Conservation (phyloP, 2,797 vertebrate species). For the Thaleichthys pacificus region DNA sequence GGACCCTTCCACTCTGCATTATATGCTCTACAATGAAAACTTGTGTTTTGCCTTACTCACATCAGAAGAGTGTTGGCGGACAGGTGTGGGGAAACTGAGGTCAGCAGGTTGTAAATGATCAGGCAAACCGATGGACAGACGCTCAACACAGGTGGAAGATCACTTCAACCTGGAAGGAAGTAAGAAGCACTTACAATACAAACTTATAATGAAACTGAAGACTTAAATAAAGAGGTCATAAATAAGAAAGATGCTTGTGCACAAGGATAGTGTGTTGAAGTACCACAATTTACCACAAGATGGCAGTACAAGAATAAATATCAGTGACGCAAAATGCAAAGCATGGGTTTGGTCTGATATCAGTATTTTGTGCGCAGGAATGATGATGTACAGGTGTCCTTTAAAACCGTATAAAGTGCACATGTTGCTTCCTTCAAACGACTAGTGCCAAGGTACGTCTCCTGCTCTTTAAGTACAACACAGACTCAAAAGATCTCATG, state of each 20-base stretch:
- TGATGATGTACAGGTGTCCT: background rate
- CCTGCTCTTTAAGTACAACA: background rate
- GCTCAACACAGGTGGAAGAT: background rate
- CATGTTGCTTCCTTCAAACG: background rate
- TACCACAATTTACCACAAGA: constrained; percentile 47
- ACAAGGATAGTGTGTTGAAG: background rate
- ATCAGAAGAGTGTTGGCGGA: constrained; percentile 64
- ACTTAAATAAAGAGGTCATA: constrained; percentile 15
- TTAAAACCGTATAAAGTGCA: background rate
- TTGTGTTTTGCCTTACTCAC: constrained; percentile 42
- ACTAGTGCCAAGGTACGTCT: background rate
- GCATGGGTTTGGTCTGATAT: background rate
- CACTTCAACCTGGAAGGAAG: background rate
- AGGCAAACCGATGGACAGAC: constrained; percentile 32
- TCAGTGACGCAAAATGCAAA: background rate
- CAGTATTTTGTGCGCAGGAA: background rate
- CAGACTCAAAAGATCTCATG: background rate
- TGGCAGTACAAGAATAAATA: constrained; percentile 37
- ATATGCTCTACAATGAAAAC: too few relatives aligned
- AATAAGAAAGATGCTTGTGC: background rate
- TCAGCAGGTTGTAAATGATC: constrained; percentile 29
- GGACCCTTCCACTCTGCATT: background rate
- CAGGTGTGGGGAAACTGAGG: constrained; percentile 28
- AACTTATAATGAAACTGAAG: background rate
- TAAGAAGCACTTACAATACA: background rate